Evolutionary conservation across 2,888 invertebrate species (phyloP).

Genomic region (Monopis laevigella): DNA sequence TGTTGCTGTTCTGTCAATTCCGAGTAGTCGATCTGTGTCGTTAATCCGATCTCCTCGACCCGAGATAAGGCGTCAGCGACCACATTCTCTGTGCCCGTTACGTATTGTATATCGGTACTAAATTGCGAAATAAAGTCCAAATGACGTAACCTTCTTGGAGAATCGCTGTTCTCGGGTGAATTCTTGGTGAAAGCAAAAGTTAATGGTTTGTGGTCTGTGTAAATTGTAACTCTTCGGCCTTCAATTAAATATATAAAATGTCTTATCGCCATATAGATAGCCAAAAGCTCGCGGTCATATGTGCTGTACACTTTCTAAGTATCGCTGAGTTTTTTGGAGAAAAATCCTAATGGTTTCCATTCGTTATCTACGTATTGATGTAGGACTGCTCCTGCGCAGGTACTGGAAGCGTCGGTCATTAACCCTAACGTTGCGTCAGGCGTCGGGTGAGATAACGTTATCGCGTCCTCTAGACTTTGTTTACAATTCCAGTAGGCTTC

Average conservation of each 20-base stretch:
- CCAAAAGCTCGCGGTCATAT: conserved; percentile 21
- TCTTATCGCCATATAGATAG: conserved; percentile 18
- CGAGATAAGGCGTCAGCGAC: too few relatives aligned
- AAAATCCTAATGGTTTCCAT: conserved; percentile 30
- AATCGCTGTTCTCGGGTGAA: too few relatives aligned
- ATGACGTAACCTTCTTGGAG: too few relatives aligned
- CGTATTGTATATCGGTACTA: too few relatives aligned
- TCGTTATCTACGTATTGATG: conserved; percentile 24
- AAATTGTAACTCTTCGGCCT: conserved; percentile 18
- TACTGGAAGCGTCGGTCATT: conserved; percentile 30
- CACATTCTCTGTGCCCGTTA: too few relatives aligned
- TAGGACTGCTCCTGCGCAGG: conserved; percentile 29
- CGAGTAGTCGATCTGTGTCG: too few relatives aligned
- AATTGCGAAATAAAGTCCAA: too few relatives aligned
- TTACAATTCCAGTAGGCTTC: conserved; percentile 23
- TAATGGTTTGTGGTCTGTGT: conserved; percentile 22
- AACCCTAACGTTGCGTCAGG: conserved; percentile 22
- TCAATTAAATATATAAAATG: conserved; percentile 20
- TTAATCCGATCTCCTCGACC: too few relatives aligned
- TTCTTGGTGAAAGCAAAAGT: too few relatives aligned
- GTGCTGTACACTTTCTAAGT: conserved; percentile 27
- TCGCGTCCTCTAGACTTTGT: conserved; percentile 20
- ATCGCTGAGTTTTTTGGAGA: conserved; percentile 26
- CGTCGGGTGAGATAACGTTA: conserved; percentile 25
- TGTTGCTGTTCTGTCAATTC: too few relatives aligned